Conservation (phyloP, 2,113 vertebrate species). For the Podiceps cristatus region DNA sequence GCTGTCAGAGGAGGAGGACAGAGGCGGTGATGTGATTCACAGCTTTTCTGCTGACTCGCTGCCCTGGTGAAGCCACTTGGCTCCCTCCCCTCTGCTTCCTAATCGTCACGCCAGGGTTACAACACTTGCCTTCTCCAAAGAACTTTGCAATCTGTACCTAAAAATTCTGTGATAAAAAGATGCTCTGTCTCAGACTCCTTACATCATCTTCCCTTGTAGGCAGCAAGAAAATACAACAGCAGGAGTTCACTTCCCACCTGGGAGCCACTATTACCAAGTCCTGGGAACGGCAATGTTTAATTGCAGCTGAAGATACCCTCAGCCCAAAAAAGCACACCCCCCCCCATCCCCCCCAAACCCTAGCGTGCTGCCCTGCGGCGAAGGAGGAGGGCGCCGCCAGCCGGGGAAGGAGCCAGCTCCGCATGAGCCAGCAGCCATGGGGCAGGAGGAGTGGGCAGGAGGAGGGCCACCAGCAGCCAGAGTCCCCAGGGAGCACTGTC, state of each 20-base stretch:
- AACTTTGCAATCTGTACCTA: not conserved
- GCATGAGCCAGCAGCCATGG: accelerated
- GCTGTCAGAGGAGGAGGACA: not conserved
- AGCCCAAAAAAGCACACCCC: not conserved
- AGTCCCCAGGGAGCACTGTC: not conserved
- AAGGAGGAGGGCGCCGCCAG: not conserved
- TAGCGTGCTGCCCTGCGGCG: not conserved
- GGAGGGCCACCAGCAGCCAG: not conserved
- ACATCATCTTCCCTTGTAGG: not conserved
- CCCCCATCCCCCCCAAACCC: not conserved
- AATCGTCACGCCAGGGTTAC: not conserved
- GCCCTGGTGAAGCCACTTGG: not conserved
- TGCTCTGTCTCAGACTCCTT: not conserved
- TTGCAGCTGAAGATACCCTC: not conserved
- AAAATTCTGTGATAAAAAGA: not conserved
- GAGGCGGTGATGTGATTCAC: not conserved
- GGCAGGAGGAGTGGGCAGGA: not conserved
- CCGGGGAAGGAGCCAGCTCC: not conserved
- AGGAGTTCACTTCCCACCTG: not conserved
- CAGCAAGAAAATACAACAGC: not conserved
- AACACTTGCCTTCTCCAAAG: not conserved
- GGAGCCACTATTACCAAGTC: not conserved
- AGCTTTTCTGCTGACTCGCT: conserved; percentile 24
- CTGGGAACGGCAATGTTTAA: not conserved
- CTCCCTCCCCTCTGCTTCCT: not conserved